Base-by-base conservation (phyloP, 2,797 vertebrate species). In the Microcaecilia unicolor region DNA sequence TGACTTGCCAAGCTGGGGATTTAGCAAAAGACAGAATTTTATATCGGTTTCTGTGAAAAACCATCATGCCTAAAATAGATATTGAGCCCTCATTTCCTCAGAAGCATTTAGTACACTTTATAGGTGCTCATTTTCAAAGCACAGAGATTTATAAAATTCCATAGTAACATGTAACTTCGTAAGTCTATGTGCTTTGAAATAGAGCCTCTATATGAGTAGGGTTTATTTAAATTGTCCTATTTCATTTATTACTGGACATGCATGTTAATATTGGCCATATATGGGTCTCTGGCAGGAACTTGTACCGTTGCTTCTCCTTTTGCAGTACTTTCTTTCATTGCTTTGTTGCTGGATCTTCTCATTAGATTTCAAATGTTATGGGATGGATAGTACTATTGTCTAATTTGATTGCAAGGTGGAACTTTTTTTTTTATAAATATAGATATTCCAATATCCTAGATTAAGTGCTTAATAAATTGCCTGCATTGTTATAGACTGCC, bases 11-110 rank as follows among this genome's bases (percentile, higher is more conserved):
- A 46, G 52, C 55, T 55, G 27, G 50, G 55, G 59, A 53, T 44
- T 61, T 62, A 67, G 70, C 25, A 61, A 68, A 47, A 54, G 48
- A 51, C 61, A 51, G 37, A 31, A 50, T 19, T 25, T 48, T 58
- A 55, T 46, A 36, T 28, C 37, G 41, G 61, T 51, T 55, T 58
- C 55, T 33, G 4, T 22, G 52, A 61, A 38, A 44, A 41, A 10
- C 8, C 30, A 31, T 60, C 27, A 9, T 16, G 3, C 65, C 35
- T 61, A 22, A 53, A 41, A 53, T 23, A 30, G 25, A 21, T 44
- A 28, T n/a, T 33, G 23, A 19, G 13, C 25, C 38, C 21, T 26
- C 28, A 41, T 28, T 24, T 40, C 8, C 11, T 20, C 50, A 44
- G n/a, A n/a, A n/a, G n/a, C n/a, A n/a, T n/a, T n/a, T n/a, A n/a